Evolutionary conservation across 35 echinoderm and acorn worm genomes (phyloP), one percentile per base, ranked within the genome.

Genomic region (Ophioderma brevispina): DNA sequence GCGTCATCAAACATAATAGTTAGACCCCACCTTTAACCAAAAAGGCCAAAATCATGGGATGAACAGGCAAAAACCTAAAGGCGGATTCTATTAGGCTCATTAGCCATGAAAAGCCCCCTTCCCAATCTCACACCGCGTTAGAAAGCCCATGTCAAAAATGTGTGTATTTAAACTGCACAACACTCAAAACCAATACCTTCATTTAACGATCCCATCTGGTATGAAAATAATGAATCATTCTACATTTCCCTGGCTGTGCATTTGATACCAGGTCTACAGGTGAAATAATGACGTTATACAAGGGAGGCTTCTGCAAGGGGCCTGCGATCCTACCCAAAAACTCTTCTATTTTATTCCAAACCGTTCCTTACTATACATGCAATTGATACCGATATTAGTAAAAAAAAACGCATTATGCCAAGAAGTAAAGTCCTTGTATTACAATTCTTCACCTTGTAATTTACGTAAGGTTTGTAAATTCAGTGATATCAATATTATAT

Each of bases 211-310:
- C 25, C 79, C 79, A 0, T 41, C 1, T 0, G 80, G 34, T n/a
- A 64, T 10, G 88, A 90, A 90, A 41, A 75, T 90, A 49, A 0
- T 84, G 88, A 15, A 90, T 90, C 30, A 82, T 31, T 28, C 88
- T 37, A 77, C 39, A 90, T 82, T 83, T 64, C 0, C 59, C 80
- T 10, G 88, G 33, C 19, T 10, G n/a, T 3, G 35, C 36, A 13
- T 89, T 89, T 13, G 87, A 78, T 30, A 89, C 87, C 23, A 89
- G 18, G 0, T 78, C 87, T 13, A 89, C 32, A 6, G 87, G 87
- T 30, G 87, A 89, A 75, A 70, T 38, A 79, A 70, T 70, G n/a
- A 88, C 21, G 34, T 78, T 55, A 0, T 0, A 59, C 30, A 88
- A 79, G 13, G 76, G 86, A 30, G 3, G 4, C 1, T 39, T 1